A percentile compares a stretch with the other conserved stretches of the same genome.
Conservation (phyloP, 2,888 invertebrate genomes). For the Platerodrilus igneus region DNA sequence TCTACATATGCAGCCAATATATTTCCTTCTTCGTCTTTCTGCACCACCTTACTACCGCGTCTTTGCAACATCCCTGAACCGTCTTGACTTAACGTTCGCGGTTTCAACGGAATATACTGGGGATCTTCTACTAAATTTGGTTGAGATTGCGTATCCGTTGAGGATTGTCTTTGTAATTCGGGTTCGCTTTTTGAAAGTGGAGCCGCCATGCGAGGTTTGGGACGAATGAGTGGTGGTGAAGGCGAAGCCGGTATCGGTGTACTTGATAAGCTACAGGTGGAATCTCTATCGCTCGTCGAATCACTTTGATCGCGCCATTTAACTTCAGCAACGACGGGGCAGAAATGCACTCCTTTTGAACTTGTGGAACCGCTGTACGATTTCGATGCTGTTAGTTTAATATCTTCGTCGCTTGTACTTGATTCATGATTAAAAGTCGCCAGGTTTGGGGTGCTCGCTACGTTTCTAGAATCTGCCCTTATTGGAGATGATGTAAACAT, state of each 20-base stretch:
- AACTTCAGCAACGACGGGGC: conserved; percentile 74
- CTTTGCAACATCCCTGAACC: conserved; percentile 24
- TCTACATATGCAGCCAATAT: conserved; percentile 41
- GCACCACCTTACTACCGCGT: conserved; percentile 38
- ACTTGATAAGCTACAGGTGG: conserved; percentile 40
- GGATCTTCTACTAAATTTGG: conserved; percentile 17
- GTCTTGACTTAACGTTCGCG: conserved; percentile 28
- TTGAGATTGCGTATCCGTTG: conserved; percentile 6
- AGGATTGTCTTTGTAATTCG: conserved; percentile 31
- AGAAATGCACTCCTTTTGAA: conserved; percentile 66
- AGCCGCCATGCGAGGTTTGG: conserved; percentile 23
- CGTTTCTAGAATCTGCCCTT: conserved; percentile 32
- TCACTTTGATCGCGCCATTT: conserved; percentile 61
- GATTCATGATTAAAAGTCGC: conserved; percentile 33
- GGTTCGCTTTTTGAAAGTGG: conserved; percentile 39
- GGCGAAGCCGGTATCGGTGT: conserved; percentile 34
- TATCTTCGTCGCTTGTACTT: conserved; percentile 41
- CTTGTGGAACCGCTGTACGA: conserved; percentile 37
- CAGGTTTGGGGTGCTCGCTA: conserved; percentile 60
- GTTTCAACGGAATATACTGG: conserved; percentile 26
- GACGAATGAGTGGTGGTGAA: conserved; percentile 19
- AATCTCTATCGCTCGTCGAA: conserved; percentile 36
- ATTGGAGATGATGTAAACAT: conserved; percentile 36
- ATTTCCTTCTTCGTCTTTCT: conserved; percentile 40
- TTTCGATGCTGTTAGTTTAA: conserved; percentile 36